These are phyloP conservation scores for Stegophylla sp. DNA, from an alignment of 2,888 invertebrate genomes.

Conservation along the genomic window DNA sequence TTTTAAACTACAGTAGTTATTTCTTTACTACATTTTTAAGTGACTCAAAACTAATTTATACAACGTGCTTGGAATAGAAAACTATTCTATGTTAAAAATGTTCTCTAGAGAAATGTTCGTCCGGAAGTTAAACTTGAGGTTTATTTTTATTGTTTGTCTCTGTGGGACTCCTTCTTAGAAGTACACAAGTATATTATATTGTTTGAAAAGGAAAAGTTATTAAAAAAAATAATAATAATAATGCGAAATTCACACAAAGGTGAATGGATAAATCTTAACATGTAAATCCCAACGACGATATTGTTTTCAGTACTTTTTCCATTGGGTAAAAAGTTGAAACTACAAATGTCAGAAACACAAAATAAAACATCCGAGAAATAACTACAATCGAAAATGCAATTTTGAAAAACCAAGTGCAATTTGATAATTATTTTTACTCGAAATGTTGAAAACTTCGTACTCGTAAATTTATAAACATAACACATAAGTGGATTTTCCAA, in stretches of 20 bases:
- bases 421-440: neutral
- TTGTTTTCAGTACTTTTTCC: conserved; percentile 12
- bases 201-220: conserved; percentile 38
- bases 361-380: conserved; percentile 16
- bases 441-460: conserved; percentile 7
- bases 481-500: neutral
- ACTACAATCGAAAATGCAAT: conserved; percentile 29
- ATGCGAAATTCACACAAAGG: neutral
- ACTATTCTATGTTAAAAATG: conserved; percentile 5
- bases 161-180: conserved; percentile 9
- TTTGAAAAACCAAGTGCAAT: conserved; percentile 11
- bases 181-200: neutral
- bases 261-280: conserved; percentile 14
- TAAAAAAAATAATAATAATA: conserved; percentile 33
- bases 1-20: neutral
- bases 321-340: neutral
- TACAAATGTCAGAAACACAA: conserved; percentile 1
- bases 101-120: conserved; percentile 24
- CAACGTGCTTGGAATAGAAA: conserved; percentile 7
- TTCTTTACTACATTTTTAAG: conserved; percentile 10
- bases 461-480: neutral
- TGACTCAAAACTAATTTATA: conserved; percentile 34
- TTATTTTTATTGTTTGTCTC: conserved; percentile 39
- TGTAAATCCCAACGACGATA: conserved; percentile 20
- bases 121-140: conserved; percentile 34